Percentiles rank a stretch among this genome's conserved stretches.
phyloP scores from a whole-genome alignment of 1,140 invertebrate species.

The Helicoverpa zea region DNA sequence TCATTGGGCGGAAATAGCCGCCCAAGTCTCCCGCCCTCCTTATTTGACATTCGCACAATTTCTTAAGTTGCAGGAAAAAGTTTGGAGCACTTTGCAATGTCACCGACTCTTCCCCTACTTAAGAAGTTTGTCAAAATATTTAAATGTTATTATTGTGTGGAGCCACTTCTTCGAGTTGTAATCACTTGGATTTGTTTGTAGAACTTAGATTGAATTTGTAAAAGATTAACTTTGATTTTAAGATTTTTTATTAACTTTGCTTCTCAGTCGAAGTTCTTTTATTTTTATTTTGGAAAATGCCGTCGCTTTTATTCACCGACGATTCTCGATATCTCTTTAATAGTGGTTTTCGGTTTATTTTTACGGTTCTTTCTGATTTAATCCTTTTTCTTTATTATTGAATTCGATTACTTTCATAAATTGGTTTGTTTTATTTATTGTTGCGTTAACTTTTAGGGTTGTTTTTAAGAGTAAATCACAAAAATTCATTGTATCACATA shows the following conservation, averaged over 20 bases:
- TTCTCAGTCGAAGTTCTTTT: neutral
- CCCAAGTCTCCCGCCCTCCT: constrained; percentile 74
- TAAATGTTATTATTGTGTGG: constrained; percentile 58
- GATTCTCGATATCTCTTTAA: neutral
- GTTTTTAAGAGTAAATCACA: constrained; percentile 23
- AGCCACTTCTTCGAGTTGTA: constrained; percentile 25
- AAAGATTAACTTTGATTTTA: too few relatives aligned
- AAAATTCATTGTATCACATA: constrained; percentile 76
- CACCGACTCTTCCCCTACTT: constrained; percentile 69
- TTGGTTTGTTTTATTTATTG: neutral
- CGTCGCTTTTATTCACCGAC: neutral
- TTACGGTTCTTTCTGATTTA: neutral
- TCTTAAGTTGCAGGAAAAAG: constrained; percentile 79
- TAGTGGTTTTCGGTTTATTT: neutral
- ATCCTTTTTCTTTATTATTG: constrained; percentile 13
- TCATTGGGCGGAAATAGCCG: constrained; percentile 70
- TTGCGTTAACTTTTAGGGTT: neutral
- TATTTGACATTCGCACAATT: constrained; percentile 81
- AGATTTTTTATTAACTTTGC: neutral
- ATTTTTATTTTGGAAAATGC: constrained; percentile 6
- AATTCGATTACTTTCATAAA: constrained; percentile 24
- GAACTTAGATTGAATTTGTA: neutral
- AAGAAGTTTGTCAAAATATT: constrained; percentile 66
- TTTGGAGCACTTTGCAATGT: constrained; percentile 78
- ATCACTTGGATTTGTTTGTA: constrained; percentile 20